These are phyloP conservation scores for Salminus brasiliensis DNA, from an alignment of 2,113 vertebrate species.

Conservation along the genomic window DNA sequence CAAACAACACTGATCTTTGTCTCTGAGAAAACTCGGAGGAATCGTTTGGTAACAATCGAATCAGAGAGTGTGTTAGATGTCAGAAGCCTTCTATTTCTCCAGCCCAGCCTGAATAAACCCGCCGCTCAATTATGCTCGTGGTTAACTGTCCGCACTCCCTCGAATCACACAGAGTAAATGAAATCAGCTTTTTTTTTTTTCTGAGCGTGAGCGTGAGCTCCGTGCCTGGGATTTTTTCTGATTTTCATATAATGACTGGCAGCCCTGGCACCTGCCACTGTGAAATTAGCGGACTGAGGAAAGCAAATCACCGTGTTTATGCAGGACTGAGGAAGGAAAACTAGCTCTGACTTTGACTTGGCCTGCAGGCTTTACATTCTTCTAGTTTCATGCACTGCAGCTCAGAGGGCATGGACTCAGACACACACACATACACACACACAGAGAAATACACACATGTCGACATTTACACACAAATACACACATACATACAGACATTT, in stretches of 20 bases:
- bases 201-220: conserved; percentile 60
- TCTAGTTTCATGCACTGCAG: conserved; percentile 40
- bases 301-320: conserved; percentile 75
- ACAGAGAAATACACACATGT: too few relatives aligned
- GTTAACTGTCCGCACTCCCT: conserved; percentile 29
- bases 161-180: conserved; percentile 64
- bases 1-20: conserved; percentile 59
- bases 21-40: conserved; percentile 41
- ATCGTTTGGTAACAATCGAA: conserved; percentile 46
- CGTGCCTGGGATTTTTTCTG: conserved; percentile 67
- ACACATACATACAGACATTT: too few relatives aligned
- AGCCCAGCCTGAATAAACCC: conserved; percentile 53
- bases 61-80: conserved; percentile 54
- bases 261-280: conserved; percentile 71
- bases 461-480: too few relatives aligned
- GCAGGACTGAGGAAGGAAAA: conserved; percentile 59
- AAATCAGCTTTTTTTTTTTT: conserved; percentile 13
- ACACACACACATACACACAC: too few relatives aligned
- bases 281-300: conserved; percentile 70
- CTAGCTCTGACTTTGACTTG: conserved; percentile 1
- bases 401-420: background rate
- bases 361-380: conserved; percentile 2
- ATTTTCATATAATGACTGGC: conserved; percentile 72
- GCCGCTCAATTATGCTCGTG: background rate
- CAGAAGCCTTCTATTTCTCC: conserved; percentile 43